These are phyloP conservation scores for Australoheros facetus DNA, from an alignment of 2,797 vertebrate species.

Conservation along the genomic window DNA sequence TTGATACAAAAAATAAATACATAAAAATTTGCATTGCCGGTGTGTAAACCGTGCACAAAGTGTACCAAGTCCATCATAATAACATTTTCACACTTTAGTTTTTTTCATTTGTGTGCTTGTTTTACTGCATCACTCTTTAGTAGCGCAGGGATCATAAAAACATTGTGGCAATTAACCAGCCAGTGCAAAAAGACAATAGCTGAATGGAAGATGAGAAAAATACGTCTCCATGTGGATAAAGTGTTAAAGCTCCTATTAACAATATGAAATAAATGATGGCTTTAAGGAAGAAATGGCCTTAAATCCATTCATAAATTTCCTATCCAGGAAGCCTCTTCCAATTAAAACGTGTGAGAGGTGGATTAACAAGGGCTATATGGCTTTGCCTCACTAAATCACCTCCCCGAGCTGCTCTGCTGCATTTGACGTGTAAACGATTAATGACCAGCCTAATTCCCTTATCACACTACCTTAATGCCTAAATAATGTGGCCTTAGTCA, in stretches of 20 bases:
- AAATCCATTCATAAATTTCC: constrained; percentile 84
- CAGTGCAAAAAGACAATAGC: constrained; percentile 62
- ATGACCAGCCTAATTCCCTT: constrained; percentile 85
- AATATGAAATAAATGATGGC: constrained; percentile 81
- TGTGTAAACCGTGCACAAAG: constrained; percentile 26
- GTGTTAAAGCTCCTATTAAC: constrained; percentile 78
- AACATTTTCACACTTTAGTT: constrained; percentile 31
- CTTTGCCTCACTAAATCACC: constrained; percentile 82
- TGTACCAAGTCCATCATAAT: constrained; percentile 29
- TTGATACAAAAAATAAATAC: constrained; percentile 12
- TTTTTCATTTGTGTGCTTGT: constrained; percentile 25
- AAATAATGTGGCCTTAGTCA: constrained; percentile 84
- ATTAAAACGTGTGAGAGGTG: constrained; percentile 85
- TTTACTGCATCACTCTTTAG: constrained; percentile 43
- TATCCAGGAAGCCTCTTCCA: constrained; percentile 82
- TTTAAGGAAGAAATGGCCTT: constrained; percentile 80
- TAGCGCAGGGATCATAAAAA: constrained; percentile 40
- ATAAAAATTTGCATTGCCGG: constrained; percentile 18
- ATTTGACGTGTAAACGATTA: constrained; percentile 85
- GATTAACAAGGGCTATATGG: constrained; percentile 83
- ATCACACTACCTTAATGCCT: constrained; percentile 83
- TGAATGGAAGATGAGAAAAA: constrained; percentile 68
- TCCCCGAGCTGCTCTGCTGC: constrained; percentile 82
- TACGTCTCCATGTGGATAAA: constrained; percentile 73
- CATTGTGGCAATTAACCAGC: constrained; percentile 63